These are phyloP conservation scores for Mugil cephalus DNA, from an alignment of 2,113 vertebrate genomes.

Conservation along the genomic window DNA sequence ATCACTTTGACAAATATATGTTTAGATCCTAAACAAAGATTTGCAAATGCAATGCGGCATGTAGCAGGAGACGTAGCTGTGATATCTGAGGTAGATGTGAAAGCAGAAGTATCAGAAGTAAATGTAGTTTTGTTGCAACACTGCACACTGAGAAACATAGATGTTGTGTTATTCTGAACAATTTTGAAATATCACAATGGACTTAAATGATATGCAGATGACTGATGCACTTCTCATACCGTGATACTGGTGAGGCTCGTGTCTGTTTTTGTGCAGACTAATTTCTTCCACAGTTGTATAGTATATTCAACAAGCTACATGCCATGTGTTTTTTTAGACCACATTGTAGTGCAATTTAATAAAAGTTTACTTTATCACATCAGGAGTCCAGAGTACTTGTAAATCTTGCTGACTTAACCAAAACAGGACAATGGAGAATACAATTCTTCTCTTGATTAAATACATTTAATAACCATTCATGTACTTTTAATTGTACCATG, in stretches of 20 bases:
- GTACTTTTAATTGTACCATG: no score
- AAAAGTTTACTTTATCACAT: neutral
- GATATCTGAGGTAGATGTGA: conserved; percentile 16
- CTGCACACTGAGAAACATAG: neutral
- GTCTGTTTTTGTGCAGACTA: neutral
- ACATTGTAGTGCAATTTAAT: neutral
- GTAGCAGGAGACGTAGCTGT: conserved; percentile 13
- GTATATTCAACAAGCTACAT: conserved; percentile 26
- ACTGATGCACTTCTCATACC: conserved; percentile 12
- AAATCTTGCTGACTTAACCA: no score
- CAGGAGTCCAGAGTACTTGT: neutral
- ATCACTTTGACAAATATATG: conserved; percentile 11
- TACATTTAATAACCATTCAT: no score
- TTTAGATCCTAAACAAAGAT: conserved; percentile 27
- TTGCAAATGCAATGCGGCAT: conserved; percentile 1
- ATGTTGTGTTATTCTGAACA: neutral
- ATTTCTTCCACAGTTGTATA: conserved; percentile 19
- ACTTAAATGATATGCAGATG: conserved; percentile 21
- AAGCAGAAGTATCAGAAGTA: no score
- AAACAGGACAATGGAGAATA: no score
- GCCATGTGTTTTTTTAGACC: conserved; percentile 22
- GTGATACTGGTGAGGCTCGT: neutral
- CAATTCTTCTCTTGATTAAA: no score
- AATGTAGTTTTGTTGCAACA: neutral
- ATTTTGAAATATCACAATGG: neutral